These are phyloP conservation scores for Pararge aegeria DNA, from an alignment of 1,140 invertebrate species.

Conservation along the genomic window DNA sequence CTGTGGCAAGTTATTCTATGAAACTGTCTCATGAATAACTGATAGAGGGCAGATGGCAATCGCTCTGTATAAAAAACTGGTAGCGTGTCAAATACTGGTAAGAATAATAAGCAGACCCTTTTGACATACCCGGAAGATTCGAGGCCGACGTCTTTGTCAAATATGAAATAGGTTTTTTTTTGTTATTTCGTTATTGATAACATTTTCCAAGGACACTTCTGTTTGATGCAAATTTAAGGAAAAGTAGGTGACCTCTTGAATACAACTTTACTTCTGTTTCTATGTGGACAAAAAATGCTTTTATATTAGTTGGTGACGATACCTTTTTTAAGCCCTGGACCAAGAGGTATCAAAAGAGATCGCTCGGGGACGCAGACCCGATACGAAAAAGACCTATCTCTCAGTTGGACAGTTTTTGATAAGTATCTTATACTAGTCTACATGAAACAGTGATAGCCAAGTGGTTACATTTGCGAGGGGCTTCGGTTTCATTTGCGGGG, in stretches of 20 bases:
- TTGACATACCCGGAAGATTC: neutral
- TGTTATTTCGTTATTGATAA: neutral
- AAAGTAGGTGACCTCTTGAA: neutral
- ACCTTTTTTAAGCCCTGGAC: no score
- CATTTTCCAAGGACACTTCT: neutral
- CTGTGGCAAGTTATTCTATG: neutral
- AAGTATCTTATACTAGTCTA: no score
- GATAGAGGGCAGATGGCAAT: neutral
- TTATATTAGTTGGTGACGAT: no score
- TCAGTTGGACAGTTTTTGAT: no score
- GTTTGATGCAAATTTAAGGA: neutral
- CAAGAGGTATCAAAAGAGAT: no score
- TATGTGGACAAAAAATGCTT: no score
- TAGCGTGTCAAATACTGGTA: neutral
- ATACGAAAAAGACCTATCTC: no score
- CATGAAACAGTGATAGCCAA: no score
- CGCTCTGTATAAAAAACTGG: neutral
- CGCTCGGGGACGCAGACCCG: no score
- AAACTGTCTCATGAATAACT: neutral
- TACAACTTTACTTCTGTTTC: neutral
- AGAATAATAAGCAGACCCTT: neutral
- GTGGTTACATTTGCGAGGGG: no score
- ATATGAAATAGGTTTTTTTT: neutral
- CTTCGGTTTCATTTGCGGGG: no score
- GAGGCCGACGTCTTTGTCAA: neutral